Evolutionary conservation across 2,888 invertebrate genomes (phyloP).

Genomic region (Napeogenes inachia): DNA sequence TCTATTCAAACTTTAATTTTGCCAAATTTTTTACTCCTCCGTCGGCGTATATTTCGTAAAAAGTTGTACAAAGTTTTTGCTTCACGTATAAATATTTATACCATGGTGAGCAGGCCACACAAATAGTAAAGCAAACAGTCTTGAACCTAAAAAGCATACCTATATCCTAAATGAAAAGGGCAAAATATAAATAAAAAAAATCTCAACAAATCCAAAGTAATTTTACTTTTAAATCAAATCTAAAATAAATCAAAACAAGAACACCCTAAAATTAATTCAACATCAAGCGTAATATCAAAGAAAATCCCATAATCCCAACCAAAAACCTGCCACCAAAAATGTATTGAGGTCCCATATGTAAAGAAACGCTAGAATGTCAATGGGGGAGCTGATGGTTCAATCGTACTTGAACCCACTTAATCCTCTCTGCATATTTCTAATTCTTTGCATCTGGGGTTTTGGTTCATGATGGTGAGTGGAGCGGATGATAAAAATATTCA

Average conservation of each 20-base stretch:
- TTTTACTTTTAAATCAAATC: constrained; percentile 11
- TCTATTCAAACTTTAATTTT: too few relatives aligned
- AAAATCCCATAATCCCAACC: constrained; percentile 41
- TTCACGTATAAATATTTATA: too few relatives aligned
- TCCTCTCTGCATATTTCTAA: constrained; percentile 57
- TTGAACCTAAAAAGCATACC: too few relatives aligned
- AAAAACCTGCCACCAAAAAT: constrained; percentile 39
- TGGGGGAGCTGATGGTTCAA: constrained; percentile 42
- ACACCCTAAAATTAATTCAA: constrained; percentile 28
- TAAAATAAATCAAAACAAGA: constrained; percentile 20
- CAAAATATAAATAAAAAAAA: neutral
- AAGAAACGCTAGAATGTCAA: constrained; percentile 47
- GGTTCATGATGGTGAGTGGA: neutral
- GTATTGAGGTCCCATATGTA: constrained; percentile 39
- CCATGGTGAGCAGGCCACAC: too few relatives aligned
- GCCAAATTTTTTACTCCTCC: too few relatives aligned
- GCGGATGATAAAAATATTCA: too few relatives aligned
- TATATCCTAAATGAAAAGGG: neutral
- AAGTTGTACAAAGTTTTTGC: too few relatives aligned
- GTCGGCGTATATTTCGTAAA: too few relatives aligned
- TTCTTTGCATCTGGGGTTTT: constrained; percentile 58
- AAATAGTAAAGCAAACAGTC: too few relatives aligned
- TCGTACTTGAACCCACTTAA: constrained; percentile 51
- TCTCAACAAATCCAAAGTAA: neutral
- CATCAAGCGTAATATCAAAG: constrained; percentile 24